Base-by-base conservation (phyloP, 2,888 invertebrate species). In the Polydrusus pterygomalis region DNA sequence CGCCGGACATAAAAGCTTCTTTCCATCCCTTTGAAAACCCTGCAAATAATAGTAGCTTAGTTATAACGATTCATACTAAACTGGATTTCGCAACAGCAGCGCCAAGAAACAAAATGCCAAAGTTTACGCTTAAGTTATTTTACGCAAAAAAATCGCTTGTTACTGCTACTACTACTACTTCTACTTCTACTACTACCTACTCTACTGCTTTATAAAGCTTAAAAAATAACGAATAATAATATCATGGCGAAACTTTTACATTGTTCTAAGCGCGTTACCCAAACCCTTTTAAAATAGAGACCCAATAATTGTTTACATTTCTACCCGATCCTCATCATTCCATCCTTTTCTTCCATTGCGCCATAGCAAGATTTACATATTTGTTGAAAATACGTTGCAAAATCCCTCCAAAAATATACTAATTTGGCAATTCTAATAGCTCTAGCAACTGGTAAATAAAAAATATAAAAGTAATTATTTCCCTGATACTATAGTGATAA, bases 21-120 rank as follows among this genome's bases (percentile, higher is more conserved):
- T 96, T 96, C 96, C 97, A 98, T 69, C 97, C 97, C 88, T 96
- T 96, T 11, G 97, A 96, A 88, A 97, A 97, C 97, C 97, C 97
- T 97, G 88, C 40, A 75, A 67, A 75, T 54, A 56, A 78, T 30
- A 40, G 18, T 40, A 1, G 3, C n/a, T 38, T 51, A 49, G 17
- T 25, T 25, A 3, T 13, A 34, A 25, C 3, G n/a, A 45, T 40
- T 45, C 11, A 17, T 30, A 13, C 34, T 9, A 15, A 6, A 47
- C n/a, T 51, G 13, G 51, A 38, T 17, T 25, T 47, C 65, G 65
- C 65, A 34, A 34, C n/a, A 65, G 65, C n/a, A 65, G 65, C 49
- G 65, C 65, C n/a, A 49, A 34, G 11, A 65, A 11, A 17, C 17
- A 34, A 64, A 15, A 34, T 1, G 58, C 38, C 30, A 60, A 17